These are phyloP conservation scores for Lophotriccus pileatus DNA, from an alignment of 2,797 vertebrate genomes.

Conservation along the genomic window DNA sequence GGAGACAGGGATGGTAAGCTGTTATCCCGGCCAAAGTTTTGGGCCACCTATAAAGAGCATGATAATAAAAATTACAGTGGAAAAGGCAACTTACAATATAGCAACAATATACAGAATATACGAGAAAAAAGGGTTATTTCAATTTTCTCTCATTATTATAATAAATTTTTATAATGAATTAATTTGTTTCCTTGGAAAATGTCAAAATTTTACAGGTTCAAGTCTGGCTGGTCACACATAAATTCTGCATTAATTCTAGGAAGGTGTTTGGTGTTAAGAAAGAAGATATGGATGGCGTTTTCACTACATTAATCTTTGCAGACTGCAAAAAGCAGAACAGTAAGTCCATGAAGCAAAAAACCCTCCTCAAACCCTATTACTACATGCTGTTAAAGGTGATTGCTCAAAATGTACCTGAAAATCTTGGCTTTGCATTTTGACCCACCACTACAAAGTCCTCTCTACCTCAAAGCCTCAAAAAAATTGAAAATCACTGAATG, in stretches of 20 bases:
- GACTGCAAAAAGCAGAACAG: not conserved
- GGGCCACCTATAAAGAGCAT: slow-evolving; percentile 82
- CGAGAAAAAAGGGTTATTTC: not conserved
- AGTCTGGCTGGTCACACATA: not conserved
- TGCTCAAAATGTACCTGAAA: not conserved
- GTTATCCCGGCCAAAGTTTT: slow-evolving; percentile 88
- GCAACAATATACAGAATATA: not conserved
- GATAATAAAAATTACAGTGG: not conserved
- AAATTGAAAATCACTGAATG: not conserved
- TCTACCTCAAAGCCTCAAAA: not conserved
- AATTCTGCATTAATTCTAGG: not conserved
- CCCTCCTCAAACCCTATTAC: not conserved
- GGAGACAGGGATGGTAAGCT: slow-evolving; percentile 82
- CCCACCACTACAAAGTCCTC: not conserved
- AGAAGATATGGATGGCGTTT: not conserved
- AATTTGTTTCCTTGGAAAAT: not conserved
- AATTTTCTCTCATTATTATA: not conserved
- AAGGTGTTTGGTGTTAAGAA: not conserved
- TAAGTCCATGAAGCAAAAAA: not conserved
- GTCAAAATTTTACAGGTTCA: not conserved
- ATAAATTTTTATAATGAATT: not conserved
- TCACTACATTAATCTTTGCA: not conserved
- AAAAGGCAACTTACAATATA: not conserved
- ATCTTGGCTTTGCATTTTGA: not conserved
- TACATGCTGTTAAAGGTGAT: not conserved